Evolutionary conservation across 2,113 vertebrate species (phyloP).

Genomic region (Catharus minimus): DNA sequence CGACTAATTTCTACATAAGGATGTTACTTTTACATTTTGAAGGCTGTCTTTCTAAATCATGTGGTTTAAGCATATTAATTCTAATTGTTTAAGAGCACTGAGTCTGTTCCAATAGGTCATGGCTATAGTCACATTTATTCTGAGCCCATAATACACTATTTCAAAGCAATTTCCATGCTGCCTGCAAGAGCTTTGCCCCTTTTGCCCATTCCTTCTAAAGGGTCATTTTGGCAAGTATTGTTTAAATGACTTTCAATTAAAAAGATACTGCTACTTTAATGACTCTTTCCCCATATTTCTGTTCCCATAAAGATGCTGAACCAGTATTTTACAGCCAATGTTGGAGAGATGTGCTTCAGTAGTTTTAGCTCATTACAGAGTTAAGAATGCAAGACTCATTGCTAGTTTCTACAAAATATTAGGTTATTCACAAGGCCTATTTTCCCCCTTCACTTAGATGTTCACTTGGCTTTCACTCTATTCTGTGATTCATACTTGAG

Average conservation of each 20-base stretch:
- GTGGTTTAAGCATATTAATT: not conserved
- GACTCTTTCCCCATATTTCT: not conserved
- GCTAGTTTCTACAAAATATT: not conserved
- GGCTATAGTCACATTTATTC: not conserved
- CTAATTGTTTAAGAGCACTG: not conserved
- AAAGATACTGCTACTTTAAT: not conserved
- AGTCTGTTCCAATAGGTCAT: not conserved
- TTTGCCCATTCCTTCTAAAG: not conserved
- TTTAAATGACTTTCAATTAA: not conserved
- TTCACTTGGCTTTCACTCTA: not conserved
- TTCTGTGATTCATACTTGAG: not conserved
- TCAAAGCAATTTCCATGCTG: not conserved
- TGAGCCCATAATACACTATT: not conserved
- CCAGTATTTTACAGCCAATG: not conserved
- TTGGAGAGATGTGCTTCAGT: not conserved
- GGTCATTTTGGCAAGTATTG: not conserved
- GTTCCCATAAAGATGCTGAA: not conserved
- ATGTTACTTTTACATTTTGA: not conserved
- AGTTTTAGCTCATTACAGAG: not conserved
- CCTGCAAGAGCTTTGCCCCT: not conserved
- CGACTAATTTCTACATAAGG: not conserved
- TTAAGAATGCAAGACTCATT: not conserved
- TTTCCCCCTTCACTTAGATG: not conserved
- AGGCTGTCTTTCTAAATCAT: not conserved
- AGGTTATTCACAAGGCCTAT: not conserved